Evolutionary conservation across 2,113 vertebrate species (phyloP).

Genomic region (Phrynosoma blainvillii): DNA sequence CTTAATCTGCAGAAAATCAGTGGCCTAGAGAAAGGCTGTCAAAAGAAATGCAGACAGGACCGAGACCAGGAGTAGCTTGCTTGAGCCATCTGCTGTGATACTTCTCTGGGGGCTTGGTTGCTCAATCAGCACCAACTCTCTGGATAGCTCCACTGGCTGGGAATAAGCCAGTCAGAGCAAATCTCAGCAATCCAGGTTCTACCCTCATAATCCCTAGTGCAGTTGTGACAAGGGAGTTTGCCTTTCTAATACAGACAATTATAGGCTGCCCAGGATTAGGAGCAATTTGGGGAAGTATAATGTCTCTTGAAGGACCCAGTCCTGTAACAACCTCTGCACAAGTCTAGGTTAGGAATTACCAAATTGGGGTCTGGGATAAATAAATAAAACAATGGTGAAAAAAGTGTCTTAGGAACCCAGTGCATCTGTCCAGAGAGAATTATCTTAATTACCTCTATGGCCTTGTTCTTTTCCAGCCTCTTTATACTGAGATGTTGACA

Average conservation of each 20-base stretch:
- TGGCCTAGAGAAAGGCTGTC: not conserved
- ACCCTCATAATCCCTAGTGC: not conserved
- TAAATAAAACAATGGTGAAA: not conserved
- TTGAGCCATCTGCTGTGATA: not conserved
- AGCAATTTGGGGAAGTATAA: not conserved
- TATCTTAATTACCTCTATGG: not conserved
- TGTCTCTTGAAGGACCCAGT: not conserved
- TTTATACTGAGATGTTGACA: not conserved
- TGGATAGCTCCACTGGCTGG: conserved; percentile 21
- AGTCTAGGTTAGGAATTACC: not conserved
- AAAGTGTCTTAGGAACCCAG: not conserved
- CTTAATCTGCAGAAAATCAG: not conserved
- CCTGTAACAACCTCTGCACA: not conserved
- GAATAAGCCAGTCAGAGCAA: not conserved
- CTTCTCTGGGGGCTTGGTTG: conserved; percentile 11
- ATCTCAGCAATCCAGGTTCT: not conserved
- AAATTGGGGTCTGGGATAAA: not conserved
- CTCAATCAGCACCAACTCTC: conserved; percentile 33
- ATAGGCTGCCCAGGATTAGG: not conserved
- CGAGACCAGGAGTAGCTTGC: not conserved
- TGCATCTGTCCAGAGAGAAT: not conserved
- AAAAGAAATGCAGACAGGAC: not conserved
- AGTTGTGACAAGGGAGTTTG: not conserved
- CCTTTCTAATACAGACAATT: not conserved
- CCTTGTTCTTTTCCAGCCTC: not conserved